Base-by-base conservation (phyloP, 2,113 vertebrate genomes). In the Pangasianodon gigas region DNA sequence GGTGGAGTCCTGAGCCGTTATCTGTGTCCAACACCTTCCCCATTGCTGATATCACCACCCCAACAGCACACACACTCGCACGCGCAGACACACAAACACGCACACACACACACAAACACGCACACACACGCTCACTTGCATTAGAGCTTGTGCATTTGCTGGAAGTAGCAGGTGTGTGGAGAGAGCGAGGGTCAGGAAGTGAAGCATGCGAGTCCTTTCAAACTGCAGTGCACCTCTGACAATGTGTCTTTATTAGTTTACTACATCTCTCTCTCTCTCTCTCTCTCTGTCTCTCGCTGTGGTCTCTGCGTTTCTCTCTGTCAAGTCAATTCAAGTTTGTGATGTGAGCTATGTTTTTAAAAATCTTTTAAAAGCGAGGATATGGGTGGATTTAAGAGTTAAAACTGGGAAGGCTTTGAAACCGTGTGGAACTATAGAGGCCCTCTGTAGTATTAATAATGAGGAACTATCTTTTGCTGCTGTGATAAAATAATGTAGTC, bases 11-110 rank as follows among this genome's bases (percentile, higher is more conserved):
- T 21, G 48, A 46, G 29, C 80, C 37, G 79, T 89, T 92, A 92
- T 92, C 91, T 62, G 71, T 65, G 71, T 85, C 83, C 71, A 88
- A 67, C 90, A 92, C 90, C 88, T 89, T 91, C 91, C 71, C 41
- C 77, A 67, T 81, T 75, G 37, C 84, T 52, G 65, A 62, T 89
- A 87, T 71, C 85, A 82, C 46, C 67, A 84, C 58, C 52, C 41
- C 24, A 75, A 65, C 51, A 32, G 18, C 77, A 65, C 87, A 51
- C 19, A 79, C 54, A n/a, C 75, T 14, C 86, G n/a, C 26, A 41
- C 60, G 29, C 54, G 80, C 44, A 60, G 80, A 56, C 29, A 32
- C 48, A 79, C 79, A 37, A 65, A 74, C 46, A 26, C 79, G 14
- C 46, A n/a, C 58, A 52, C 54, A 13, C 71, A 10, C 32, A 21